Conservation (phyloP, 2,888 invertebrate species). For the Unio delphinus region DNA sequence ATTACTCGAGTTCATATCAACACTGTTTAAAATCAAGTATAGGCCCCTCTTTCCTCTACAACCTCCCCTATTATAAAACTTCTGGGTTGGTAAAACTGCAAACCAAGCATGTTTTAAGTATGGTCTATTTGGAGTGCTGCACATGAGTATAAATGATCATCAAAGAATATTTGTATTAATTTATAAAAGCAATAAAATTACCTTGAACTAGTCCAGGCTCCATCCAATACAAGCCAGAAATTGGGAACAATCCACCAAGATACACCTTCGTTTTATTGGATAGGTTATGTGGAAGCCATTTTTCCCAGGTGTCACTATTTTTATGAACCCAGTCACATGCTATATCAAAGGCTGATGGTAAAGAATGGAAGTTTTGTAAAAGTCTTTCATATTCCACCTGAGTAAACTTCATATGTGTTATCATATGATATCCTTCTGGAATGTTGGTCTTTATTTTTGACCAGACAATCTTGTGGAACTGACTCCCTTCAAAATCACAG, state of each 20-base stretch:
- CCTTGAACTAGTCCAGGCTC: conserved; percentile 77
- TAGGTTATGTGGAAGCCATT: conserved; percentile 71
- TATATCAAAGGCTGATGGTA: conserved; percentile 66
- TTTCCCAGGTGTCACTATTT: conserved; percentile 72
- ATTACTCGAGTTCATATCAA: too few relatives aligned
- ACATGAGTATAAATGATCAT: too few relatives aligned
- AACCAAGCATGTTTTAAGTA: too few relatives aligned
- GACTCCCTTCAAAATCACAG: conserved; percentile 81
- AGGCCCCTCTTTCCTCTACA: too few relatives aligned
- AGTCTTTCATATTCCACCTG: conserved; percentile 75
- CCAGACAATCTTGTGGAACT: conserved; percentile 81
- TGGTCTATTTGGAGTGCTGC: too few relatives aligned
- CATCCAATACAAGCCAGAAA: conserved; percentile 76
- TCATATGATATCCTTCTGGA: conserved; percentile 67
- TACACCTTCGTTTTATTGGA: conserved; percentile 73
- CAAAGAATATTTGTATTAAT: too few relatives aligned
- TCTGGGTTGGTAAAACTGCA: too few relatives aligned
- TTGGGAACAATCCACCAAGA: conserved; percentile 82
- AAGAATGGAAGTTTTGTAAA: conserved; percentile 59
- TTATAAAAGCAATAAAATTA: conserved; percentile 40
- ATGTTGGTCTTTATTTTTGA: conserved; percentile 75
- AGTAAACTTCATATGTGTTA: conserved; percentile 72
- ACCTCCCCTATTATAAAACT: too few relatives aligned
- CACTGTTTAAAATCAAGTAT: too few relatives aligned
- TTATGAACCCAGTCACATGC: conserved; percentile 81